Base-by-base conservation (phyloP, 2,797 vertebrate genomes). In the Ciconia nigra region DNA sequence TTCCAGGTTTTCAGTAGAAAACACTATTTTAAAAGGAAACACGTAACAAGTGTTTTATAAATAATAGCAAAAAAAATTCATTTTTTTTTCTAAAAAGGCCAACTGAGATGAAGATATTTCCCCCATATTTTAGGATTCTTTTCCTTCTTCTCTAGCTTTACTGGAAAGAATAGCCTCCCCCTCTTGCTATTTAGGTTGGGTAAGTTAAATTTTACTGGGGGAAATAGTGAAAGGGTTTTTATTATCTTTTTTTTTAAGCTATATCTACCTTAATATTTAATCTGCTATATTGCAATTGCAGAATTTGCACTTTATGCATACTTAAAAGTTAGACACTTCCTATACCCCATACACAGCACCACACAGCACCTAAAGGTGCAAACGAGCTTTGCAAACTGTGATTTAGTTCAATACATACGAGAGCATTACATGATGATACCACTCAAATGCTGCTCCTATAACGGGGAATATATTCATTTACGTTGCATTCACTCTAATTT, bases 311-410 rank as follows among this genome's bases (percentile, higher is more conserved):
- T 72, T 65, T 8, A 55, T 6, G 51, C 15, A 15, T 13, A 42
- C 10, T 78, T 59, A 13, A 18, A 73, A 85, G 7, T 55, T 25
- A 47, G 10, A 46, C 20, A 13, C 9, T 82, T 55, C 70, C 83
- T 39, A 44, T 20, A 29, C 1, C 25, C 14, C 28, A 0, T 3
- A 5, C 10, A 5, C 1, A 31, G 20, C 19, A 86, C 1, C 6
- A 5, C 10, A 5, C 1, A 31, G 20, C 19, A 86, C 1, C 6
- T 15, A 59, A 74, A 71, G n/a, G 55, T 28, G 12, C 44, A 69
- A 47, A 52, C 7, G n/a, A 29, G 20, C 44, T 49, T 72, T 2
- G 1, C 47, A 63, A 90, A 22, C 9, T 29, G 14, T 46, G 33
- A 78, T 70, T 67, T 46, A 63, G 9, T 35, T 44, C 46, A 37